Base-by-base conservation (phyloP, 2,888 invertebrate species). In the Drosophila neotestacea region DNA sequence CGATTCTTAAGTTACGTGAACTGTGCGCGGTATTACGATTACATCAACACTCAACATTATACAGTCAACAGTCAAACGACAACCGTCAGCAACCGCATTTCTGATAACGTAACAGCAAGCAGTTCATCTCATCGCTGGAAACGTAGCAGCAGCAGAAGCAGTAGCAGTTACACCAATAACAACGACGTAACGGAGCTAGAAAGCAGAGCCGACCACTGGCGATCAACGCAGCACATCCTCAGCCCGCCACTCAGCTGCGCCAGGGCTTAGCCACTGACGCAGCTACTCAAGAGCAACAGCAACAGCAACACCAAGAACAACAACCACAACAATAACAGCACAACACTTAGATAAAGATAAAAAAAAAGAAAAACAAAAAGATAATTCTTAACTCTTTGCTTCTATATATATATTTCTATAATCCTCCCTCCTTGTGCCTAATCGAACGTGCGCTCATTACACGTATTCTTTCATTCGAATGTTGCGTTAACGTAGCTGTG, bases 181-280 rank as follows among this genome's bases (percentile, higher is more conserved):
- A 82, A 83, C 89, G 89, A 85, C 85, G 73, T 85, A 85, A 85
- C 85, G 85, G 88, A 89, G 89, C 84, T 85, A 84, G 64, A 44
- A 60, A 65, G 60, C 55, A 78, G 73, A 84, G 87, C 85, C 84
- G 74, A 85, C 85, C 89, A 89, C 87, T 88, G 81, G 73, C 79
- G 79, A 85, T 85, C 87, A 87, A 89, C 85, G 85, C 78, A 84
- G 84, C 84, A 73, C 85, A 85, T 85, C 89, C 89, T 89, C 89
- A 71, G 85, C 89, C 89, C 85, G 88, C 89, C 88, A 85, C 82
- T 79, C 85, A 88, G 54, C 77, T 87, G 83, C 85, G 88, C 82
- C 87, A 85, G 88, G 52, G 36, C 62, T 30, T 55, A 68, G 41
- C 62, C 73, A 70, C 81, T 86, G 90, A 85, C 89, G 90, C 87